phyloP scores from a whole-genome alignment of 2,113 vertebrate species.

The Takifugu flavidus region DNA sequence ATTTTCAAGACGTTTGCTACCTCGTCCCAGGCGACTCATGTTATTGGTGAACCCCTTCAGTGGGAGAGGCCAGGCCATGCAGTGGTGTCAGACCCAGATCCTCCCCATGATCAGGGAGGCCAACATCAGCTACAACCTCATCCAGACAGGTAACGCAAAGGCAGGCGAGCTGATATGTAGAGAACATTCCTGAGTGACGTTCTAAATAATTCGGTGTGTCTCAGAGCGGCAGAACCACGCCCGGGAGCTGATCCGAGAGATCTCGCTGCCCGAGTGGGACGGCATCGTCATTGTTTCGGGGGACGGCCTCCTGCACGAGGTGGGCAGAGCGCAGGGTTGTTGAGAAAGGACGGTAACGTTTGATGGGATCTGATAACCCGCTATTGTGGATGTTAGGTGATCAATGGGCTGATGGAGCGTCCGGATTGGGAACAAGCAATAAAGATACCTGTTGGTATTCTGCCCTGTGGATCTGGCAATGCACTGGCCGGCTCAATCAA shows the following conservation, averaged over 20 bases:
- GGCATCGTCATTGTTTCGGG: slow-evolving; percentile 85
- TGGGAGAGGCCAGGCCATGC: slow-evolving; percentile 84
- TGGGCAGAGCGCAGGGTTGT: slow-evolving; percentile 35
- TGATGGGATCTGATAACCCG: too few species aligned
- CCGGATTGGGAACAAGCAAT: slow-evolving; percentile 90
- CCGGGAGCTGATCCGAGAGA: slow-evolving; percentile 82
- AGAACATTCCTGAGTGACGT: neutral
- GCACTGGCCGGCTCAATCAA: slow-evolving; percentile 87
- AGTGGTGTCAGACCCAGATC: slow-evolving; percentile 85
- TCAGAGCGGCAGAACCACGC: slow-evolving; percentile 87
- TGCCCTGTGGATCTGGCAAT: slow-evolving; percentile 90
- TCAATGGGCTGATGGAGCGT: slow-evolving; percentile 86
- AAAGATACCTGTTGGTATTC: slow-evolving; percentile 83
- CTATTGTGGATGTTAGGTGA: slow-evolving; percentile 69
- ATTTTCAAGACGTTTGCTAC: slow-evolving; percentile 80
- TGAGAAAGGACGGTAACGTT: neutral
- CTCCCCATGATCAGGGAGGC: slow-evolving; percentile 89
- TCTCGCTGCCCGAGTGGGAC: slow-evolving; percentile 84
- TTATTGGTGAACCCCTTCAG: slow-evolving; percentile 88
- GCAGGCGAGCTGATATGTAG: neutral
- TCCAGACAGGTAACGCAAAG: slow-evolving; percentile 81
- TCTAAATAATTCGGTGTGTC: neutral
- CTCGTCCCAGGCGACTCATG: slow-evolving; percentile 80
- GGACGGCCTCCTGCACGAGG: slow-evolving; percentile 88
- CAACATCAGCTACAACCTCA: slow-evolving; percentile 89